Evolutionary conservation across 2,113 vertebrate genomes (phyloP).

Genomic region (Aptenodytes patagonicus): DNA sequence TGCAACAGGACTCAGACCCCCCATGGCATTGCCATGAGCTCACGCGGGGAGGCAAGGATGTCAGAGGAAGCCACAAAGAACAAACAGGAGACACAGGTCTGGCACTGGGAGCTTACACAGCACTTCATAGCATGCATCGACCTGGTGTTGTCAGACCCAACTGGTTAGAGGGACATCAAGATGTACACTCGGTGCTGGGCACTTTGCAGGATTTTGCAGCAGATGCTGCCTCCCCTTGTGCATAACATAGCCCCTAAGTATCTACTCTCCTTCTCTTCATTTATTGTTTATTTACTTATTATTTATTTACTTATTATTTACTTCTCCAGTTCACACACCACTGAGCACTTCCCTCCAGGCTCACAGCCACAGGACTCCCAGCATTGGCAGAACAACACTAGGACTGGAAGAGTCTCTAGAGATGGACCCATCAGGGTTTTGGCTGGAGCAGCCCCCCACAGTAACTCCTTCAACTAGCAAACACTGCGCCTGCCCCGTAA

Average conservation of each 20-base stretch:
- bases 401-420: background rate
- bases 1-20: background rate
- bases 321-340: background rate
- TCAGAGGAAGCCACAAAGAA: background rate
- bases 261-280: background rate
- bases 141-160: fast-evolving
- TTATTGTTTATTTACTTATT: too few relatives aligned
- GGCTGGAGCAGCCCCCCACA: background rate
- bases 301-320: too few relatives aligned
- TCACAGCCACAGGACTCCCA: background rate
- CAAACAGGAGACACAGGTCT: background rate
- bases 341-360: background rate
- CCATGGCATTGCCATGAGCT: background rate
- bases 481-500: fast-evolving
- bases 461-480: background rate
- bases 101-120: background rate
- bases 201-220: background rate
- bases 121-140: fast-evolving
- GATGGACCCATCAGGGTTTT: background rate
- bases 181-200: background rate
- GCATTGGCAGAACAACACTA: background rate
- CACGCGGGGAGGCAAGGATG: background rate
- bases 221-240: background rate
- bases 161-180: background rate
- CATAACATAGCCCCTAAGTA: background rate